Percentiles rank a stretch among this genome's conserved stretches.
These are phyloP conservation scores for Enteromius treurensis DNA, from an alignment of 2,797 vertebrate species.

Conservation along the genomic window DNA sequence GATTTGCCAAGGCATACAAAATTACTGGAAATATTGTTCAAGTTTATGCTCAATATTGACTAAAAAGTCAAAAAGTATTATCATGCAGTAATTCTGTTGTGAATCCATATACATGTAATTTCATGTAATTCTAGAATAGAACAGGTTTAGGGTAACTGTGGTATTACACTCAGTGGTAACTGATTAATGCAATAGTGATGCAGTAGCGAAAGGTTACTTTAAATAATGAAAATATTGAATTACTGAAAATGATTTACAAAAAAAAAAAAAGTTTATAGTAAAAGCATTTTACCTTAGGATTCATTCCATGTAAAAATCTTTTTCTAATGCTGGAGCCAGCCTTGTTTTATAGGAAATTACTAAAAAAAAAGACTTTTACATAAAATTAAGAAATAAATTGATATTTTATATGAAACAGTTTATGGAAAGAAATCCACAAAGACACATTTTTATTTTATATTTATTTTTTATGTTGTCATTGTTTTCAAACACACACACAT, in stretches of 20 bases:
- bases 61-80: background rate
- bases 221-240: background rate
- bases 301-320: background rate
- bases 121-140: background rate
- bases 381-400: background rate
- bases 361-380: background rate
- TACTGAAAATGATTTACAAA: background rate
- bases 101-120: background rate
- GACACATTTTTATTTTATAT: constrained; percentile 67
- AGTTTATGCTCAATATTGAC: too few species aligned
- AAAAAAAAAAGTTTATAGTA: too few species aligned
- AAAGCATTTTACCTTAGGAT: background rate
- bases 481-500: constrained; percentile 77
- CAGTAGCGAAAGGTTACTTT: background rate
- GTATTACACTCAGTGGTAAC: background rate
- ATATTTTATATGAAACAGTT: background rate
- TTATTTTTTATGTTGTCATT: constrained; percentile 73
- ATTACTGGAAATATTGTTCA: background rate
- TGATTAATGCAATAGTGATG: background rate
- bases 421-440: constrained; percentile 42
- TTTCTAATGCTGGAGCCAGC: background rate
- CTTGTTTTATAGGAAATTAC: background rate
- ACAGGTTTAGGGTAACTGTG: background rate
- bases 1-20: background rate
- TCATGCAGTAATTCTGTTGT: background rate